These are phyloP conservation scores for Brachionus rubens DNA, from an alignment of 1,140 invertebrate species.

Conservation along the genomic window DNA sequence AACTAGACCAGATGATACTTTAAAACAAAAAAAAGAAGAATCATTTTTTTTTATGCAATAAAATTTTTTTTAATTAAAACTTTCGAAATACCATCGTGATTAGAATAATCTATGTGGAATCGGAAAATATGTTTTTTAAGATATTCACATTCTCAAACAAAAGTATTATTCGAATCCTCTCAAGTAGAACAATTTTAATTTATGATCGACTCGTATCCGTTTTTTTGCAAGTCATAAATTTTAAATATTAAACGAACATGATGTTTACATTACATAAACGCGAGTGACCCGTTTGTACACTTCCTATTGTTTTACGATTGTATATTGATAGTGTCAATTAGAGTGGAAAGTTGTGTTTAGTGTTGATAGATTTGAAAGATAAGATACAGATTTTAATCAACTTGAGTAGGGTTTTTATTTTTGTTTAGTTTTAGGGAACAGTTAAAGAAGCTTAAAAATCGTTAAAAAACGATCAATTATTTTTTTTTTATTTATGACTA, in stretches of 20 bases:
- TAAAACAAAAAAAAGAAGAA: too few species aligned
- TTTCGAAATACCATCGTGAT: constrained; percentile 36
- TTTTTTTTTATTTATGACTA: constrained; percentile 12
- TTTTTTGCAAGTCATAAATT: constrained; percentile 34
- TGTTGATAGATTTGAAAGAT: constrained; percentile 22
- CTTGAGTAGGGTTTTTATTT: constrained; percentile 5
- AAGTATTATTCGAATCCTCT: constrained; percentile 7
- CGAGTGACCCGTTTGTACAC: neutral
- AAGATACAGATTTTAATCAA: constrained; percentile 42
- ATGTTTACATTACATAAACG: neutral
- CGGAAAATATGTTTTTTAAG: neutral
- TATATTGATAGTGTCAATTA: constrained; percentile 16
- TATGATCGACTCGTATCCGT: too few species aligned
- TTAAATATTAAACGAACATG: constrained; percentile 29
- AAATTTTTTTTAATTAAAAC: neutral
- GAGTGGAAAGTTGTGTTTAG: constrained; percentile 3
- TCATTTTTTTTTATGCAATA: too few species aligned
- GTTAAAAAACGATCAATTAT: constrained; percentile 37
- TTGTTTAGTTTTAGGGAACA: neutral
- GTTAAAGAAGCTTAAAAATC: constrained; percentile 3
- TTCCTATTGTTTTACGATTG: neutral
- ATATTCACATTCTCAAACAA: constrained; percentile 14
- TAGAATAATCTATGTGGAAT: neutral
- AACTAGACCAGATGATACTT: too few species aligned
- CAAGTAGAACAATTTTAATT: constrained; percentile 41